phyloP scores from a whole-genome alignment of 2,888 invertebrate species.

The Syrista parreyssii region DNA sequence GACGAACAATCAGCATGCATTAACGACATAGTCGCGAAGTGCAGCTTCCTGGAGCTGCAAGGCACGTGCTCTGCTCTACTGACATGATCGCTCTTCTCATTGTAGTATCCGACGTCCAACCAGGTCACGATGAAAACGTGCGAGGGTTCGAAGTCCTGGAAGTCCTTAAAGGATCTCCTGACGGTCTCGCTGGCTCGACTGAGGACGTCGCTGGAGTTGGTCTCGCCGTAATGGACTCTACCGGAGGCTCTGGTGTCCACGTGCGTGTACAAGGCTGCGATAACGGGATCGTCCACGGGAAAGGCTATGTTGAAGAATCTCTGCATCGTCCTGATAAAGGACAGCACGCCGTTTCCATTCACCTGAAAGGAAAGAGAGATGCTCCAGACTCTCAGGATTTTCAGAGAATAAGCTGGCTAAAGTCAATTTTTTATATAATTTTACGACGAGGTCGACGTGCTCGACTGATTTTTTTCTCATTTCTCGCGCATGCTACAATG shows the following conservation, averaged over 20 bases:
- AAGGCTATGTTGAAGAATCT: conserved; percentile 89
- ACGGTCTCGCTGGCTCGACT: conserved; percentile 78
- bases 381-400: neutral
- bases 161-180: conserved; percentile 78
- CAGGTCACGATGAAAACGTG: conserved; percentile 91
- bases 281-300: conserved; percentile 88
- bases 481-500: no score
- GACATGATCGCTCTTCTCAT: conserved; percentile 74
- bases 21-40: neutral
- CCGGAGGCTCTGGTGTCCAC: conserved; percentile 84
- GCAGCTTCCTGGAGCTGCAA: conserved; percentile 62
- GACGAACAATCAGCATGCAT: conserved; percentile 66
- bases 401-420: no score
- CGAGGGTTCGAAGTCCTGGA: conserved; percentile 78
- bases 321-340: conserved; percentile 89
- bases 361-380: conserved; percentile 72
- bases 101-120: conserved; percentile 86
- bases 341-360: conserved; percentile 89
- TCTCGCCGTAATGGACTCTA: conserved; percentile 79
- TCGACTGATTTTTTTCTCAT: no score
- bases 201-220: conserved; percentile 72
- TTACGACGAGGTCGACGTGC: no score
- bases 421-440: neutral
- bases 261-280: conserved; percentile 92
- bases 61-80: conserved; percentile 5